Percentiles rank a stretch among this genome's conserved stretches.
phyloP scores from a whole-genome alignment of 2,888 invertebrate species.

The Lycocerus yunnanus region DNA sequence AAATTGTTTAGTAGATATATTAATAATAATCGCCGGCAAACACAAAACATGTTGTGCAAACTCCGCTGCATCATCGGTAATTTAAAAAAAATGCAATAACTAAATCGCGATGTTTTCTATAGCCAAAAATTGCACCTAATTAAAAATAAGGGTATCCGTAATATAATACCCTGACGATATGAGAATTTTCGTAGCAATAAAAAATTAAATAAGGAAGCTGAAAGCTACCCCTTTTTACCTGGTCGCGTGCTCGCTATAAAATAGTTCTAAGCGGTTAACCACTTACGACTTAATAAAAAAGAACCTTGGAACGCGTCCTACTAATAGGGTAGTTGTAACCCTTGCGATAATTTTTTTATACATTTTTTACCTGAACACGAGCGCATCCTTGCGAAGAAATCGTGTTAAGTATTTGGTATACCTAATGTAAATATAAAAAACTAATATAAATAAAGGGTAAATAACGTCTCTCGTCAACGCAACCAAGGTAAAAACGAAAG shows the following conservation, averaged over 20 bases:
- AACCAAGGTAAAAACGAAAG: background rate
- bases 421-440: slow-evolving; percentile 38
- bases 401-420: slow-evolving; percentile 12
- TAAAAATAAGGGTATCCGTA: too few relatives aligned
- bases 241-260: slow-evolving; percentile 55
- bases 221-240: slow-evolving; percentile 51
- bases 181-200: background rate
- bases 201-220: background rate
- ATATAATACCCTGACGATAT: too few relatives aligned
- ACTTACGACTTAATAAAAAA: slow-evolving; percentile 55
- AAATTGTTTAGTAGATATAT: slow-evolving; percentile 6
- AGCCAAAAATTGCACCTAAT: background rate
- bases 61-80: background rate
- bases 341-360: slow-evolving; percentile 43
- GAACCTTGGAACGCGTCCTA: slow-evolving; percentile 37
- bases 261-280: slow-evolving; percentile 53
- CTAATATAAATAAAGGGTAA: slow-evolving; percentile 48
- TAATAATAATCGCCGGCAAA: background rate
- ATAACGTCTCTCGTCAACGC: slow-evolving; percentile 1
- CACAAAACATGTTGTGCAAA: background rate
- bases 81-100: too few relatives aligned
- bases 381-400: slow-evolving; percentile 23
- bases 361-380: slow-evolving; percentile 48
- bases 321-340: slow-evolving; percentile 41
- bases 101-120: background rate